Percentiles rank a stretch among this genome's conserved stretches.
Conservation (phyloP, 1,140 invertebrate genomes). For the Steinernema khuongi region DNA sequence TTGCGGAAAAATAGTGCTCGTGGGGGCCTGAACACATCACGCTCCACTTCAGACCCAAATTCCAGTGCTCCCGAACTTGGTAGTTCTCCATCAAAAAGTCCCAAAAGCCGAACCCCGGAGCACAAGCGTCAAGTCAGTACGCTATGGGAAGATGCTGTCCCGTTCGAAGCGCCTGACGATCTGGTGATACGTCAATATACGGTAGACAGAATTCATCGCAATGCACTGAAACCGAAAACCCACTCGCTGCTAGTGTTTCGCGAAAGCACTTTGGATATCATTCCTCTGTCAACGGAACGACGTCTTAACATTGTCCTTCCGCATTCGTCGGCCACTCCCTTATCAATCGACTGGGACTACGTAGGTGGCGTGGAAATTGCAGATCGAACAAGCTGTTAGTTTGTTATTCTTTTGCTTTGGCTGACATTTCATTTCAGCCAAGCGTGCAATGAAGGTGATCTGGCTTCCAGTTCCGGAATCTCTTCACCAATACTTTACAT, state of each 20-base stretch:
- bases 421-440: neutral
- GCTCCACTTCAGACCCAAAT: constrained; percentile 21
- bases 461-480: constrained; percentile 11
- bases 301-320: neutral
- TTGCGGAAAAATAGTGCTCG: constrained; percentile 28
- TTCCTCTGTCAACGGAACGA: neutral
- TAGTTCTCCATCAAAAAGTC: constrained; percentile 15
- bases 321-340: neutral
- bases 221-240: neutral
- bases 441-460: neutral
- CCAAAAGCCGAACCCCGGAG: constrained; percentile 24
- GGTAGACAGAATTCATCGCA: neutral
- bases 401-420: neutral
- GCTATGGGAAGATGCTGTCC: neutral
- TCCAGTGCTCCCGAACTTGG: constrained; percentile 10
- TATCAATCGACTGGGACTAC: neutral
- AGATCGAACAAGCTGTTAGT: neutral
- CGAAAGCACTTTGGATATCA: neutral
- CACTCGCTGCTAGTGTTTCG: neutral
- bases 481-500: constrained; percentile 21
- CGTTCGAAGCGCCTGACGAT: neutral
- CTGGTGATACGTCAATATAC: neutral
- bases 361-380: neutral
- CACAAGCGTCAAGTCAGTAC: constrained; percentile 21
- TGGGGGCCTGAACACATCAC: constrained; percentile 24